Evolutionary conservation across 2,113 vertebrate genomes (phyloP), one percentile per base, ranked within the genome.

Genomic region (Chaenocephalus aceratus): DNA sequence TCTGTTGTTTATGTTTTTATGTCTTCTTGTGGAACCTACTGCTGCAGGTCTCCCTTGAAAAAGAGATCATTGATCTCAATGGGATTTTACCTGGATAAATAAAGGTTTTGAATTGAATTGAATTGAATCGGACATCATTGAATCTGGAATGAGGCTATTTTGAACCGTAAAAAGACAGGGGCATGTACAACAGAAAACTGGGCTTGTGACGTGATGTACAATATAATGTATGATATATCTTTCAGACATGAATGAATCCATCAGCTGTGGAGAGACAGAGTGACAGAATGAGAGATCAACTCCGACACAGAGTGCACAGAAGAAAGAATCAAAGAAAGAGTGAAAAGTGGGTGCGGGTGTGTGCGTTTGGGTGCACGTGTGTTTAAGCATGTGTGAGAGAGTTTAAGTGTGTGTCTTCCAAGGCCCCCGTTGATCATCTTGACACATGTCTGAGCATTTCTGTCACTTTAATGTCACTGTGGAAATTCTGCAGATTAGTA

Each of bases 371-470:
- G 64, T 72, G 68, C 70, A 65, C 57, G 71, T 54, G 79, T 60
- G 77, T 82, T 74, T 76, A 69, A 74, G 80, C 59, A 23, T 62
- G 76, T 75, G 67, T 45, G 62, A 30, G 78, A 78, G 84, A 85
- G 73, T 91, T 91, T 89, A 93, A 91, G 90, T 89, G 80, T 86
- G 75, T 82, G 83, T 91, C 90, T 90, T 84, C 87, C 76, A 51
- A 77, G 77, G 79, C 80, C 83, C 87, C 86, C 84, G 86, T 92
- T 93, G 94, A 95, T 94, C 93, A 92, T 92, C 89, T 88, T 92
- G 93, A 93, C 94, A 94, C 90, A 92, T 94, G 92, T 94, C 94
- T 89, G 92, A 93, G 90, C 92, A 92, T 93, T 92, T 93, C 88
- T 88, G 91, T 92, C 90, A 92, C 90, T 94, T 95, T 94, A 94